Evolutionary conservation across 2,797 vertebrate genomes (phyloP).

Genomic region (Sternotherus odoratus): DNA sequence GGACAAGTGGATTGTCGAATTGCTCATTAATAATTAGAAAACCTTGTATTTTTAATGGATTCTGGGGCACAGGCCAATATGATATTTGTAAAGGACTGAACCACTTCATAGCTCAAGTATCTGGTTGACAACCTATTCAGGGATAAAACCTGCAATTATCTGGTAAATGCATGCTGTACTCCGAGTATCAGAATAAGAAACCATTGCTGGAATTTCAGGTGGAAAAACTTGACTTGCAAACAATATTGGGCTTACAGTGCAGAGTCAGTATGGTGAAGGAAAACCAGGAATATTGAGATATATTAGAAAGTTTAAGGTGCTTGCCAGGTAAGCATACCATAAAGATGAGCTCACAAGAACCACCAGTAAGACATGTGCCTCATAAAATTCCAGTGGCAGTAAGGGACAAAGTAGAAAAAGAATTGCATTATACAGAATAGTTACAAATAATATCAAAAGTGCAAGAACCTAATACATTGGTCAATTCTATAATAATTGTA

Average conservation of each 20-base stretch:
- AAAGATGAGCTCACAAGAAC: neutral
- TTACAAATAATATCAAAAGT: neutral
- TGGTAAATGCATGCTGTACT: neutral
- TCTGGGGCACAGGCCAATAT: neutral
- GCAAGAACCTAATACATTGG: neutral
- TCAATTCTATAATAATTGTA: neutral
- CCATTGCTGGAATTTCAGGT: neutral
- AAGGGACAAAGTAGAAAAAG: neutral
- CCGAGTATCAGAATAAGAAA: neutral
- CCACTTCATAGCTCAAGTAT: neutral
- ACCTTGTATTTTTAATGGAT: neutral
- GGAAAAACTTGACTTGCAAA: neutral
- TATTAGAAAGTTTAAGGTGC: neutral
- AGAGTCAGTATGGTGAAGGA: neutral
- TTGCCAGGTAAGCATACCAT: neutral
- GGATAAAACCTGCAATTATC: neutral
- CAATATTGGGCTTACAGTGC: neutral
- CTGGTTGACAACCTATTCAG: neutral
- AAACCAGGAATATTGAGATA: neutral
- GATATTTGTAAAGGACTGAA: neutral
- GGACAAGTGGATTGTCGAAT: neutral
- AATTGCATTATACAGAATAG: neutral
- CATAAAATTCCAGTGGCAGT: neutral
- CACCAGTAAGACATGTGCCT: neutral
- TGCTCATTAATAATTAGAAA: neutral